These are phyloP conservation scores for Melieria crassipennis DNA, from an alignment of 2,888 invertebrate species.

Conservation along the genomic window DNA sequence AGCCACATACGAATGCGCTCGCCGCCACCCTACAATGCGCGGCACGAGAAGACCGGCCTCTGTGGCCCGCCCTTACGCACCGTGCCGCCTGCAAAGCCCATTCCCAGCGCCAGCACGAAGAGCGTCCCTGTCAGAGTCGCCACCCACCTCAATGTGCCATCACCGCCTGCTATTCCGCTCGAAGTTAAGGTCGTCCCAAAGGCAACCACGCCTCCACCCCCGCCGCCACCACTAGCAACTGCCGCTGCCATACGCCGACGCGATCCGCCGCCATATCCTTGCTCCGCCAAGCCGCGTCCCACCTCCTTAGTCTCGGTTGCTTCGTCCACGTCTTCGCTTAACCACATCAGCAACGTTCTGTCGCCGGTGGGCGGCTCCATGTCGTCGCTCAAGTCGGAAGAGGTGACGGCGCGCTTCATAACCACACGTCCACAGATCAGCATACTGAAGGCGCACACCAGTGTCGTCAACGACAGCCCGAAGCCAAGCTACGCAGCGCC, in stretches of 20 bases:
- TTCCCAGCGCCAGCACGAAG: background rate
- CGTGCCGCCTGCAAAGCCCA: conserved; percentile 18
- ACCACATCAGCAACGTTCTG: conserved; percentile 60
- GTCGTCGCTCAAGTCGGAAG: conserved; percentile 70
- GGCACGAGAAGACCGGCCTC: conserved; percentile 70
- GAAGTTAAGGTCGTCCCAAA: conserved; percentile 45
- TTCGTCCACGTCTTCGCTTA: conserved; percentile 47
- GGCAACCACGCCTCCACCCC: conserved; percentile 23
- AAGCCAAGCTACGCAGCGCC: conserved; percentile 71
- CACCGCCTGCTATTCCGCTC: conserved; percentile 25
- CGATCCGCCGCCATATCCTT: conserved; percentile 76
- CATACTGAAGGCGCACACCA: conserved; percentile 80
- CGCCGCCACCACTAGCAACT: conserved; percentile 33
- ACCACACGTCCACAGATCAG: conserved; percentile 81
- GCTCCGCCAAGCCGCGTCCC: conserved; percentile 65
- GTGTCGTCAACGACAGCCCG: conserved; percentile 73
- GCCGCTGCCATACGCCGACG: conserved; percentile 60
- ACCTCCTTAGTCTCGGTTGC: conserved; percentile 65
- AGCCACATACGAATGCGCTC: conserved; percentile 65
- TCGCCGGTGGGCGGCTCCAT: conserved; percentile 54
- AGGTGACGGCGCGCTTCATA: conserved; percentile 80
- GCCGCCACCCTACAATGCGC: conserved; percentile 77
- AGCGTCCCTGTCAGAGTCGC: conserved; percentile 3
- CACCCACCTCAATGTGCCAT: conserved; percentile 26
- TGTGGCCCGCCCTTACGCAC: conserved; percentile 60